phyloP scores from a whole-genome alignment of 2,113 vertebrate genomes.

The Macrotis lagotis region DNA sequence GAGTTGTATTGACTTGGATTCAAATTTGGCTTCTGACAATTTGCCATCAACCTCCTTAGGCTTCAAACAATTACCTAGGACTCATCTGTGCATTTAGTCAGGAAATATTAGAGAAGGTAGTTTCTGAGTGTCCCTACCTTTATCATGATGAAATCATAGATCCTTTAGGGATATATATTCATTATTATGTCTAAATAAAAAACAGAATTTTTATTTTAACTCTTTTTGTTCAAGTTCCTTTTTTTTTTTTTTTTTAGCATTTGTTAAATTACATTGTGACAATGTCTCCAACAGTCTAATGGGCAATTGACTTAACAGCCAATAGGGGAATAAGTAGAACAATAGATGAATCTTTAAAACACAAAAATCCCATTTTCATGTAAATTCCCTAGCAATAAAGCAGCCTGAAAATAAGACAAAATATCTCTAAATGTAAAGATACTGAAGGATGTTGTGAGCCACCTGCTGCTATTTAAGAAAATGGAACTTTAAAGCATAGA shows the following conservation, averaged over 20 bases:
- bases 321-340: not conserved
- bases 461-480: not conserved
- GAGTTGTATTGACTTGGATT: not conserved
- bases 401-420: conserved; percentile 24
- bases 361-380: conserved; percentile 7
- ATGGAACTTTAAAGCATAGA: not conserved
- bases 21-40: not conserved
- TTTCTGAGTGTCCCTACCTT: not conserved
- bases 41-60: not conserved
- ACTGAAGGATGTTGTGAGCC: not conserved
- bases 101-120: not conserved
- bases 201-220: conserved; percentile 8
- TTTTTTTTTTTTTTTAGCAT: not conserved
- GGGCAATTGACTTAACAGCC: conserved; percentile 4
- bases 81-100: not conserved
- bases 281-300: conserved; percentile 12
- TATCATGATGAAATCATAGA: not conserved
- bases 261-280: conserved; percentile 17
- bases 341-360: conserved; percentile 11
- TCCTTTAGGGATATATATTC: not conserved
- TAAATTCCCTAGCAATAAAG: not conserved
- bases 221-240: not conserved
- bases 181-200: not conserved
- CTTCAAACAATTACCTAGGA: not conserved
- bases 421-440: not conserved